Percentiles rank a stretch among this genome's conserved stretches.
Evolutionary conservation across 2,797 vertebrate genomes (phyloP).

Genomic region (Rhinoraja longicauda): DNA sequence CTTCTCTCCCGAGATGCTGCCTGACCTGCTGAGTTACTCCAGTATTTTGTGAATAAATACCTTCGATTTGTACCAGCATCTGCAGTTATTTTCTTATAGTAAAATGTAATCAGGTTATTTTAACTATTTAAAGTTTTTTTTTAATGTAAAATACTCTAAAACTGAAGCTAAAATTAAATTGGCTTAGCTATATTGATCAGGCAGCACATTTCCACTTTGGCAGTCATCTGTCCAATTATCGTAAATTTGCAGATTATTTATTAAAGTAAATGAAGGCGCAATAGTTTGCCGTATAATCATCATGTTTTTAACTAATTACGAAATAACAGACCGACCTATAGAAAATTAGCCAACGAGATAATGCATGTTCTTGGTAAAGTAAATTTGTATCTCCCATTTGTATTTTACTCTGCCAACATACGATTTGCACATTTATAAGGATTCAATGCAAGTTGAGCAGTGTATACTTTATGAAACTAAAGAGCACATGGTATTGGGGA

Average conservation of each 20-base stretch:
- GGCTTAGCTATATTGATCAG: neutral
- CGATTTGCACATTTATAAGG: neutral
- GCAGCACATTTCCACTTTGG: neutral
- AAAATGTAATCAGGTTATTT: neutral
- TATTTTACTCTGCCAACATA: neutral
- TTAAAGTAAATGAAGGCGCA: slow-evolving; percentile 7
- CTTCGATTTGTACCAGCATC: no score
- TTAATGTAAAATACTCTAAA: neutral
- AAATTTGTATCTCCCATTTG: neutral
- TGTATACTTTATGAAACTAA: no score
- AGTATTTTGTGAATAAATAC: no score
- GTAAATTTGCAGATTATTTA: neutral
- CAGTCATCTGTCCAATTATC: slow-evolving; percentile 1
- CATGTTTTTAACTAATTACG: neutral
- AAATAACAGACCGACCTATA: neutral
- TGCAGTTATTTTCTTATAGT: no score
- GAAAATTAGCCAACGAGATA: neutral
- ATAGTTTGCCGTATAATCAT: neutral
- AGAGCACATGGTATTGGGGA: no score
- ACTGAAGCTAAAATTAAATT: neutral
- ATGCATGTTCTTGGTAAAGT: neutral
- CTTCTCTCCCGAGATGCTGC: no score
- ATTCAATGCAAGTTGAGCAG: neutral
- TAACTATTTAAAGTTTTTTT: neutral
- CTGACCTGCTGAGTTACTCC: no score